A percentile compares a stretch with the other conserved stretches of the same genome.
Evolutionary conservation across 2,797 vertebrate species (phyloP).

Genomic region (Champsocephalus esox): DNA sequence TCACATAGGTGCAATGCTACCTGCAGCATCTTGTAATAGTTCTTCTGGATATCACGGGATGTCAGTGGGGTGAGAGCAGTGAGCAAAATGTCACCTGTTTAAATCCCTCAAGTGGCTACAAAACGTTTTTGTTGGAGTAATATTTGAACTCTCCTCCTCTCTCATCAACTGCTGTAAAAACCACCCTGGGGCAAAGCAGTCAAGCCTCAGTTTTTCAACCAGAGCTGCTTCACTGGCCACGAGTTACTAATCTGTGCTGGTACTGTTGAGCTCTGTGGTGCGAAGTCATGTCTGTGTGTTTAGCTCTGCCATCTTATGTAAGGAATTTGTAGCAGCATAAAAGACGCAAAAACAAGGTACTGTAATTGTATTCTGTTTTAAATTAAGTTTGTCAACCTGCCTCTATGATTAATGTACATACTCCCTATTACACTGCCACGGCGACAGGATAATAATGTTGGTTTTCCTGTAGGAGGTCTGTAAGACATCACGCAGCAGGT

Average conservation of each 20-base stretch:
- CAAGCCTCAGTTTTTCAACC: conserved; percentile 20
- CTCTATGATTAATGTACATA: conserved; percentile 3
- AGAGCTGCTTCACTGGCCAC: conserved; percentile 17
- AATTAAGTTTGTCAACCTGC: conserved; percentile 3
- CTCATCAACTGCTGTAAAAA: conserved; percentile 35
- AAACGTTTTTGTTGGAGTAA: conserved; percentile 34
- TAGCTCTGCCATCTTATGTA: not conserved
- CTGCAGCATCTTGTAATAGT: conserved; percentile 43
- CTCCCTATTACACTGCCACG: not conserved
- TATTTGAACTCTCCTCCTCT: conserved; percentile 28
- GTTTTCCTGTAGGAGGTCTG: not conserved
- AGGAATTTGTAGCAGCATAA: conserved; percentile 3
- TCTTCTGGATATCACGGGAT: conserved; percentile 53
- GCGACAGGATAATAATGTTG: not conserved
- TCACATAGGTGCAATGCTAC: conserved; percentile 23
- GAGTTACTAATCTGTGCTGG: conserved; percentile 33
- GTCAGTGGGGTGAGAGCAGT: conserved; percentile 55
- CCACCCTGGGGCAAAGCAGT: conserved; percentile 20
- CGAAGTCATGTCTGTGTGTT: not conserved
- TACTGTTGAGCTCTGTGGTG: conserved; percentile 1
- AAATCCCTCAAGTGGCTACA: conserved; percentile 48
- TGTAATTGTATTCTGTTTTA: not conserved
- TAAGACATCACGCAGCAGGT: not conserved
- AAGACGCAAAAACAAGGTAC: conserved; percentile 3
- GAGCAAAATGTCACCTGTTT: conserved; percentile 50